phyloP scores from a whole-genome alignment of 1,140 invertebrate species.

The Trichoplusia ni region DNA sequence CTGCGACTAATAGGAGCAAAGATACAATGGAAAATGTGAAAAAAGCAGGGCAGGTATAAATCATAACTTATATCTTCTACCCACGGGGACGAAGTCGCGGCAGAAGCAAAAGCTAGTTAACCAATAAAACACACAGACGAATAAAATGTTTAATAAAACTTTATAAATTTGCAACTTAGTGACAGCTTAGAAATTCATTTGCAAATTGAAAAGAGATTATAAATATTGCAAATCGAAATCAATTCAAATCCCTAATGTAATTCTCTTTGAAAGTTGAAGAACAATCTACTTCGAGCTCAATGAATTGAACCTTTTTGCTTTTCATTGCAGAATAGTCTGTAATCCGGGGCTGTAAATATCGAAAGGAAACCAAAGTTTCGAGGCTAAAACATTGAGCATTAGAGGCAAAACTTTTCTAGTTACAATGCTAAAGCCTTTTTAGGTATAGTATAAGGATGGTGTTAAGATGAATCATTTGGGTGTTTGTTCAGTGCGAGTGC shows the following conservation, averaged over 20 bases:
- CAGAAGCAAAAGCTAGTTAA: too few relatives aligned
- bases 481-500: too few relatives aligned
- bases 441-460: not conserved
- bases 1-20: too few relatives aligned
- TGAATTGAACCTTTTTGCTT: not conserved
- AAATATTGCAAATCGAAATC: not conserved
- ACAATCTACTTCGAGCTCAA: not conserved
- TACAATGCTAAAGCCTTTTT: slow-evolving; percentile 6
- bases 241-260: not conserved
- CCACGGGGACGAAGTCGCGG: too few relatives aligned
- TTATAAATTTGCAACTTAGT: too few relatives aligned
- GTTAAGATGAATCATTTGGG: not conserved
- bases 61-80: too few relatives aligned
- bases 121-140: too few relatives aligned
- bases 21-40: too few relatives aligned
- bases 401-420: slow-evolving; percentile 20
- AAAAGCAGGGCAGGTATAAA: too few relatives aligned
- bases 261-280: not conserved
- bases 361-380: slow-evolving; percentile 8
- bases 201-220: too few relatives aligned
- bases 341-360: slow-evolving; percentile 33
- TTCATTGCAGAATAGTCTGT: slow-evolving; percentile 11
- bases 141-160: too few relatives aligned
- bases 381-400: slow-evolving; percentile 22
- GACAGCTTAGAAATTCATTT: too few relatives aligned